Evolutionary conservation across 2,113 vertebrate species (phyloP).

Genomic region (Oreocharis arfaki): DNA sequence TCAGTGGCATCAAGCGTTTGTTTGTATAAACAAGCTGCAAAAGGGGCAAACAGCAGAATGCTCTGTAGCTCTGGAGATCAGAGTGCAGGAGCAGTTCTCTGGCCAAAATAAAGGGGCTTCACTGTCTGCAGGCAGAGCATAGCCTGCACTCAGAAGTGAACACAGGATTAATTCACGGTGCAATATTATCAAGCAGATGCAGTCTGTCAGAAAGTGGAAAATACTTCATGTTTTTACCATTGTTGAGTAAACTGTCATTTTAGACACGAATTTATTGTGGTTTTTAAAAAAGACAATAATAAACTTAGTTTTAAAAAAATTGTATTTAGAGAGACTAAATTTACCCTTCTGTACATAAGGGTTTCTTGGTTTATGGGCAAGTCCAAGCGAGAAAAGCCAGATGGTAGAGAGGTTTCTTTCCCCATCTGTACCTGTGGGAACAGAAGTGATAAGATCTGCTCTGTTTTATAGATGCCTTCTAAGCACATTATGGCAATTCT

Average conservation of each 20-base stretch:
- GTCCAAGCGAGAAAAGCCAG: neutral
- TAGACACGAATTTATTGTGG: neutral
- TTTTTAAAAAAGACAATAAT: neutral
- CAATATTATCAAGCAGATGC: neutral
- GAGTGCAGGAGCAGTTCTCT: neutral
- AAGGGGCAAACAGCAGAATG: neutral
- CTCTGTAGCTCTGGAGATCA: neutral
- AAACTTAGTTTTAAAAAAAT: neutral
- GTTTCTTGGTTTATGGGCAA: neutral
- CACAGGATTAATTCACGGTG: neutral
- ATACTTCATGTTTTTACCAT: neutral
- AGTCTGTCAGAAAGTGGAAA: neutral
- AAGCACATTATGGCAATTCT: neutral
- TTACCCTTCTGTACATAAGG: neutral
- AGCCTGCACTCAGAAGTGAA: neutral
- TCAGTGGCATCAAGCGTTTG: rapidly evolving
- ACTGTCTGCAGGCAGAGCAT: neutral
- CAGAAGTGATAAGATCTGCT: neutral
- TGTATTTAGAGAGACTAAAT: neutral
- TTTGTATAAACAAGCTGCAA: neutral
- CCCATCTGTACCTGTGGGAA: neutral
- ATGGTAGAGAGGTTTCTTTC: neutral
- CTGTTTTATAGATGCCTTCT: neutral
- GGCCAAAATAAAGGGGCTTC: neutral
- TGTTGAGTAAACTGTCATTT: neutral